Percentiles rank a stretch among this genome's conserved stretches.
These are phyloP conservation scores for Beris morrisii DNA, from an alignment of 2,888 invertebrate species.

Conservation along the genomic window DNA sequence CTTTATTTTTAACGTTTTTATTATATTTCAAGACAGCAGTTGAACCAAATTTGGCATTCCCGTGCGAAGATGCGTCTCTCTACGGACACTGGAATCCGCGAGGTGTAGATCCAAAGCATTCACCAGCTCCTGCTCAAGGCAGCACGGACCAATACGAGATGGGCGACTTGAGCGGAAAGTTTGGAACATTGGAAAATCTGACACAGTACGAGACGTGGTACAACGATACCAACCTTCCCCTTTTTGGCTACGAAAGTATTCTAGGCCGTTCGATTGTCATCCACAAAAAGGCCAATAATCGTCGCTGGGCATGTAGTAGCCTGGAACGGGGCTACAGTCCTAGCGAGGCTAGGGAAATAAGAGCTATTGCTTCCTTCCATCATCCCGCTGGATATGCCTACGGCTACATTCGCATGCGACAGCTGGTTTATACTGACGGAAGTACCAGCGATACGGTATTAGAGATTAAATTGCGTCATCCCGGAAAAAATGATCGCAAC, in stretches of 20 bases:
- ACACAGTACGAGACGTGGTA: conserved; percentile 63
- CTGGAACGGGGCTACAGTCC: conserved; percentile 87
- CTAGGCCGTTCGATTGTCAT: conserved; percentile 85
- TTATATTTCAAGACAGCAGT: conserved; percentile 68
- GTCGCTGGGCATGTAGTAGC: conserved; percentile 82
- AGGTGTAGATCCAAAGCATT: conserved; percentile 64
- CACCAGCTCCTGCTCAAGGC: conserved; percentile 66
- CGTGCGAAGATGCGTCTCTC: conserved; percentile 80
- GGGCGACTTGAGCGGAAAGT: conserved; percentile 85
- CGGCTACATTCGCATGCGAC: conserved; percentile 86
- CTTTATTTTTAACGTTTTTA: no score
- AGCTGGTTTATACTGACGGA: conserved; percentile 83
- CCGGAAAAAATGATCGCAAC: conserved; percentile 82
- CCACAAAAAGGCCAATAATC: conserved; percentile 67
- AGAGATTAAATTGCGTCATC: conserved; percentile 86
- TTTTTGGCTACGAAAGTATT: conserved; percentile 80
- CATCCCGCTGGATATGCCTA: conserved; percentile 81
- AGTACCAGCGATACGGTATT: conserved; percentile 86
- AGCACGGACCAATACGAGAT: conserved; percentile 85
- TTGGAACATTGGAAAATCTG: conserved; percentile 71
- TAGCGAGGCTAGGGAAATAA: conserved; percentile 80
- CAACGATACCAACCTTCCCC: conserved; percentile 79
- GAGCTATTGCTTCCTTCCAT: conserved; percentile 89
- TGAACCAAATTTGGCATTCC: conserved; percentile 80
- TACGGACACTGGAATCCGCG: conserved; percentile 88